These are phyloP conservation scores for Plecturocebus donacophilus DNA, from an alignment of 2,113 vertebrate genomes.

Conservation along the genomic window DNA sequence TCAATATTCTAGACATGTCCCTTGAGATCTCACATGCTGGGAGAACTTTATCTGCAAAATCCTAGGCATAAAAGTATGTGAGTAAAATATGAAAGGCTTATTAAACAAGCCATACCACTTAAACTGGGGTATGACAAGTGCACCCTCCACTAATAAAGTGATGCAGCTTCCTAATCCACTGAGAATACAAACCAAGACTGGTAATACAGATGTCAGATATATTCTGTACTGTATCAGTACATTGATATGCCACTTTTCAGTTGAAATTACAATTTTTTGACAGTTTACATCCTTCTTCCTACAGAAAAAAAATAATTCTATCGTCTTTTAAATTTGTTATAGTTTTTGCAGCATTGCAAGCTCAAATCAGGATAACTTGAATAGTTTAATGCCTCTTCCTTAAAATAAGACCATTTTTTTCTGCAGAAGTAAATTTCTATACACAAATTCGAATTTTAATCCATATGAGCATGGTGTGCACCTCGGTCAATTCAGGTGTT, in stretches of 20 bases:
- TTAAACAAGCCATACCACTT: constrained; percentile 68
- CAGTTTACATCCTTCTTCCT: constrained; percentile 49
- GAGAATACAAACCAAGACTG: constrained; percentile 41
- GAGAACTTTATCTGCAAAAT: constrained; percentile 70
- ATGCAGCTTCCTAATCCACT: constrained; percentile 25
- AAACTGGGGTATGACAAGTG: constrained; percentile 49
- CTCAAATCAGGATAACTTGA: not conserved
- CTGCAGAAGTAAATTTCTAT: not conserved
- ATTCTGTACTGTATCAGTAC: not conserved
- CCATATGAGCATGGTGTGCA: not conserved
- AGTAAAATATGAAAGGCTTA: constrained; percentile 73
- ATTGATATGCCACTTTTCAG: constrained; percentile 49
- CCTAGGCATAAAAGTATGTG: constrained; percentile 63
- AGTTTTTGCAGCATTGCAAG: not conserved
- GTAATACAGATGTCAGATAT: not conserved
- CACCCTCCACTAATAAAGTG: constrained; percentile 49
- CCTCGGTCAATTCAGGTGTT: not conserved
- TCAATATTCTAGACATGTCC: constrained; percentile 42
- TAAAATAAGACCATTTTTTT: not conserved
- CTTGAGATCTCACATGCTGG: constrained; percentile 50
- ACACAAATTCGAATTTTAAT: constrained; percentile 23
- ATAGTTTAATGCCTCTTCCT: not conserved
- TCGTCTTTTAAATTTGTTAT: not conserved
- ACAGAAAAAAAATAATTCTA: constrained; percentile 18
- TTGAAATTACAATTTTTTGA: constrained; percentile 67